A percentile compares a stretch with the other conserved stretches of the same genome.
Evolutionary conservation across 2,888 invertebrate genomes (phyloP).

Genomic region (Philopedon plagiatum): DNA sequence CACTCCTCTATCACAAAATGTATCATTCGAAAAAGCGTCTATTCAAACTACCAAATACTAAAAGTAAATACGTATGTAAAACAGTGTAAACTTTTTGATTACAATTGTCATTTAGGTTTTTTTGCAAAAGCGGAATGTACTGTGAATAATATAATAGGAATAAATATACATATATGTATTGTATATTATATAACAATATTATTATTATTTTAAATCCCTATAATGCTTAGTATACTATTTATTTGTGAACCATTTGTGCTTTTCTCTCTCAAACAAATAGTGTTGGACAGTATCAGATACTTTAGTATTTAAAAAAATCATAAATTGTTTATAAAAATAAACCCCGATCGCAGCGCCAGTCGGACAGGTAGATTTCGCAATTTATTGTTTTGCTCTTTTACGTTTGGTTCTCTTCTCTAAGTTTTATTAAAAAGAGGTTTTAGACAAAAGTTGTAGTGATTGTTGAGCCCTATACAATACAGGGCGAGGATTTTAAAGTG

Average conservation of each 20-base stretch:
- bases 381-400: no score
- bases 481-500: no score
- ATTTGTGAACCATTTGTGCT: conserved; percentile 32
- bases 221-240: conserved; percentile 17
- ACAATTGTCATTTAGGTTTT: conserved; percentile 5
- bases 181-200: conserved; percentile 32
- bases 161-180: conserved; percentile 23
- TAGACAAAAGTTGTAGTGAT: no score
- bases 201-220: conserved; percentile 13
- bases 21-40: neutral
- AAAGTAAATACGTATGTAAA: conserved; percentile 9
- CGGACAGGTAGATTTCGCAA: no score
- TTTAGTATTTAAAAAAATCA: no score
- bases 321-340: no score
- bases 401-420: no score
- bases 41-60: neutral
- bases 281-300: neutral
- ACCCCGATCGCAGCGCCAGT: no score
- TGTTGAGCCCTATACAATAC: no score
- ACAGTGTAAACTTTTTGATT: conserved; percentile 29
- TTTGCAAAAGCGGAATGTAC: conserved; percentile 39
- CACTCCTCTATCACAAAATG: neutral
- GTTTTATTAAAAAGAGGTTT: no score
- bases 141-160: conserved; percentile 29
- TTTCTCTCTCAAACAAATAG: conserved; percentile 1